phyloP scores from a whole-genome alignment of 1,140 invertebrate genomes.

The Andrena cerasifolii region DNA sequence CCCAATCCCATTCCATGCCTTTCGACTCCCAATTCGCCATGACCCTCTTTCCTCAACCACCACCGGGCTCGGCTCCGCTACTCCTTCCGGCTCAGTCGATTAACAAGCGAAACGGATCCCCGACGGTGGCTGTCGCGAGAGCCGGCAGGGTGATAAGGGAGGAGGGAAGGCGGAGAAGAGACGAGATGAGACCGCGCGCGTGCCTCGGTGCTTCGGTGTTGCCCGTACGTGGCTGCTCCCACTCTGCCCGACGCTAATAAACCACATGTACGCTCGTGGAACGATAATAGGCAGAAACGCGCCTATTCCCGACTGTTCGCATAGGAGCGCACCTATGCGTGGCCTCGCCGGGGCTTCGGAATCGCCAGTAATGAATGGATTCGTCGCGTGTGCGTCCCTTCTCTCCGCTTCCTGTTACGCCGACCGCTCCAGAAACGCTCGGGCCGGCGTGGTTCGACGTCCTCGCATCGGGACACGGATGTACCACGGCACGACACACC shows the following conservation, averaged over 20 bases:
- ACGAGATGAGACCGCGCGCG: not conserved
- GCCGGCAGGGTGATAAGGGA: too few relatives aligned
- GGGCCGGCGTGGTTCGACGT: slow-evolving; percentile 25
- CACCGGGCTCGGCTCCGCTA: too few relatives aligned
- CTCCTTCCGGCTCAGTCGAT: not conserved
- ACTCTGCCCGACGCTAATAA: slow-evolving; percentile 37
- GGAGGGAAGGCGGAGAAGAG: not conserved
- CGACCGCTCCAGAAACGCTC: slow-evolving; percentile 29
- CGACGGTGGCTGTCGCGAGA: not conserved
- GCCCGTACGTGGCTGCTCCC: slow-evolving; percentile 10
- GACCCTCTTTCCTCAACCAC: not conserved
- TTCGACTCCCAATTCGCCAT: slow-evolving; percentile 35
- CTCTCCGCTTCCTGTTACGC: slow-evolving; percentile 34
- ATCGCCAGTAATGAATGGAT: slow-evolving; percentile 24
- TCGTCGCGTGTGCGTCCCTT: slow-evolving; percentile 32
- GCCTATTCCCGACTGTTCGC: too few relatives aligned
- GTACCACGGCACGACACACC: slow-evolving; percentile 53
- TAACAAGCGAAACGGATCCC: not conserved
- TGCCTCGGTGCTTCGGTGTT: too few relatives aligned
- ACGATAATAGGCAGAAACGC: slow-evolving; percentile 16
- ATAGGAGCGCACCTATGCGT: too few relatives aligned
- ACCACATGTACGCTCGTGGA: slow-evolving; percentile 28
- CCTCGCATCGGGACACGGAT: slow-evolving; percentile 13
- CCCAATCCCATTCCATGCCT: slow-evolving; percentile 81
- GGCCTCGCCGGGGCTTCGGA: not conserved